phyloP scores from a whole-genome alignment of 2,113 vertebrate genomes.

The Melanerpes formicivorus region DNA sequence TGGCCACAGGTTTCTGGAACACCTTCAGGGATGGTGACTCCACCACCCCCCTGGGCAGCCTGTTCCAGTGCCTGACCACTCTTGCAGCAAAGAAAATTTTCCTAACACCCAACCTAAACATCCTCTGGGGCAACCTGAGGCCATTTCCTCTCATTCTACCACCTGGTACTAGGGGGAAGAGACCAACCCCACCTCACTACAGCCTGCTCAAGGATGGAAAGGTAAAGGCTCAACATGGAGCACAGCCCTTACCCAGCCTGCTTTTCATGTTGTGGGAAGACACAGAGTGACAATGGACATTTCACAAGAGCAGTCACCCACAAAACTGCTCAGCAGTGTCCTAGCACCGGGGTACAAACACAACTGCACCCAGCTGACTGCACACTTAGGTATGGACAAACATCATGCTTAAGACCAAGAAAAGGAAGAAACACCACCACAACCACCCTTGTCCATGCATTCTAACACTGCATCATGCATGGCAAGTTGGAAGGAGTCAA shows the following conservation, averaged over 20 bases:
- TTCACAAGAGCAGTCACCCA: not conserved
- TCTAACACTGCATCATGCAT: not conserved
- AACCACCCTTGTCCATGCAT: rapidly evolving
- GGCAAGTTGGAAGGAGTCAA: not conserved
- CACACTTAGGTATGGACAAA: rapidly evolving
- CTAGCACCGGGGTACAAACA: not conserved
- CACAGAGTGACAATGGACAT: rapidly evolving
- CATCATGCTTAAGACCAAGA: not conserved
- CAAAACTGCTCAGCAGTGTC: rapidly evolving
- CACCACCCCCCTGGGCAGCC: too few species aligned
- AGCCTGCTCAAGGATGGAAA: not conserved
- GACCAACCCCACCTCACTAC: too few species aligned
- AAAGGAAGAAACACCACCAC: not conserved
- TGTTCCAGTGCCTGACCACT: too few species aligned
- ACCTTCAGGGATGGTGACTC: too few species aligned
- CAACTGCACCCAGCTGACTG: not conserved
- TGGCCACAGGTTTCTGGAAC: too few species aligned
- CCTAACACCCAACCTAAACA: too few species aligned
- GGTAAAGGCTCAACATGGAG: not conserved
- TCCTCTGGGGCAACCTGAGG: too few species aligned
- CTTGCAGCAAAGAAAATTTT: too few species aligned
- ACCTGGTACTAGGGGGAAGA: too few species aligned
- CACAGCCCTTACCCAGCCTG: not conserved
- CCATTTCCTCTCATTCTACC: too few species aligned
- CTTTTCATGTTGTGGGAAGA: rapidly evolving